Base-by-base conservation (phyloP, 2,888 invertebrate genomes). In the Orthosia gothica region DNA sequence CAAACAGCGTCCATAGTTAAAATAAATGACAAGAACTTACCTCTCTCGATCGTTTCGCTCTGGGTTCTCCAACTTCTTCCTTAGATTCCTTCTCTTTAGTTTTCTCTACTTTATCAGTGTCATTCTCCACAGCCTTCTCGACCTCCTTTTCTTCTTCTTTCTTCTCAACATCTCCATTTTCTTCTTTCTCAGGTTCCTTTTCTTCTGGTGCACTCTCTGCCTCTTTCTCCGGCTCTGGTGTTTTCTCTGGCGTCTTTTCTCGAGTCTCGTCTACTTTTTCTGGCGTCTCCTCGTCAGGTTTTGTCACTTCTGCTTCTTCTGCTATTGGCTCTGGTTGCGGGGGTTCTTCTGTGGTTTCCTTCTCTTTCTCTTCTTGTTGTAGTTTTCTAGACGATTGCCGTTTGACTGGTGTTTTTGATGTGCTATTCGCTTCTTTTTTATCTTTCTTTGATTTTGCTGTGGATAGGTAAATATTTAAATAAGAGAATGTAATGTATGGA, bases 41-140 rank as follows among this genome's bases (percentile, higher is more conserved):
- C 93, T 96, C 96, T 93, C 96, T 94, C 89, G 94, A 93, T 86
- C 96, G 89, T 86, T 96, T 96, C 58, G 95, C 95, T 84, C 95
- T 89, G 0, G 95, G 95, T 79, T 96, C 96, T 45, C 74, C 84
- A 2, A 65, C 50, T 11, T 88, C 84, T 57, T 78, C 83, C 55
- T 40, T 32, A 32, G 32, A 32, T 32, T 32, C 32, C 7, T 82
- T 79, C 15, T 70, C 88, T 85, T 82, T 77, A 81, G 63, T 66
- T 69, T 65, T 86, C 63, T 75, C 70, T 47, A 49, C 61, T 61
- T 81, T 82, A 66, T 84, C 75, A 1, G 69, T 54, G 64, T 81
- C 74, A 76, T 82, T 68, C 70, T 83, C 86, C 54, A 61, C 72
- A 55, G 68, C 70, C 61, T 82, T 68, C 70, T 83, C 86, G 52